phyloP scores from a whole-genome alignment of 2,113 vertebrate species.

The Aspidoscelis tigris region DNA sequence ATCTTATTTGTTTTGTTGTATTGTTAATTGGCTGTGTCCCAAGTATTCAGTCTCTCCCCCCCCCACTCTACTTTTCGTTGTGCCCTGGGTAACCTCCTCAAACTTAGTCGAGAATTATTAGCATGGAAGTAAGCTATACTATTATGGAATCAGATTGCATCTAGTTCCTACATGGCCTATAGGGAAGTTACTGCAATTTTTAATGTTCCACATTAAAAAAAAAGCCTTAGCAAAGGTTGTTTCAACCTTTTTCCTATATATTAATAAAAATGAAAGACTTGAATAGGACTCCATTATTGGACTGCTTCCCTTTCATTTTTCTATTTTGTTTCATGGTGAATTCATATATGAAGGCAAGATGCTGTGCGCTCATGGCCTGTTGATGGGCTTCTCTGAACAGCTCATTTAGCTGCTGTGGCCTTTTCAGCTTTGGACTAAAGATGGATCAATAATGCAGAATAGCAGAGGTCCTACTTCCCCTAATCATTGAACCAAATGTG shows the following conservation, averaged over 20 bases:
- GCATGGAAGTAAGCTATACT: neutral
- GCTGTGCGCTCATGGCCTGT: too few relatives aligned
- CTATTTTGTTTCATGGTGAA: neutral
- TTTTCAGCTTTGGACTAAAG: too few relatives aligned
- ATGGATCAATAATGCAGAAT: too few relatives aligned
- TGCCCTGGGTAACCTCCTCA: neutral
- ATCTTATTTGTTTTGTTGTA: slow-evolving; percentile 18
- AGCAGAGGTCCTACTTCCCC: too few relatives aligned
- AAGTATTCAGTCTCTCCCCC: neutral
- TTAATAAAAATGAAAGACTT: neutral
- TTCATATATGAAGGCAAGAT: neutral
- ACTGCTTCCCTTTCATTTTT: neutral
- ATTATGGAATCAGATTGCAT: neutral
- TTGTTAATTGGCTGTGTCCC: neutral
- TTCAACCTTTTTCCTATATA: neutral
- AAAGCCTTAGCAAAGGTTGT: neutral
- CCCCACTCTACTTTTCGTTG: neutral
- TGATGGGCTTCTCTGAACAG: too few relatives aligned
- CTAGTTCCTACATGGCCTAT: neutral
- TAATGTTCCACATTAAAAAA: too few relatives aligned
- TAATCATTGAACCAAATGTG: too few relatives aligned
- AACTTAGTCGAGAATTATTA: neutral
- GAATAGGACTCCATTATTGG: neutral
- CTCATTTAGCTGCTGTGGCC: too few relatives aligned
- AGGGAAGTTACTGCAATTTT: neutral